A percentile compares a stretch with the other conserved stretches of the same genome.
Conservation (phyloP, 2,888 invertebrate genomes). For the Euplexia lucipara region DNA sequence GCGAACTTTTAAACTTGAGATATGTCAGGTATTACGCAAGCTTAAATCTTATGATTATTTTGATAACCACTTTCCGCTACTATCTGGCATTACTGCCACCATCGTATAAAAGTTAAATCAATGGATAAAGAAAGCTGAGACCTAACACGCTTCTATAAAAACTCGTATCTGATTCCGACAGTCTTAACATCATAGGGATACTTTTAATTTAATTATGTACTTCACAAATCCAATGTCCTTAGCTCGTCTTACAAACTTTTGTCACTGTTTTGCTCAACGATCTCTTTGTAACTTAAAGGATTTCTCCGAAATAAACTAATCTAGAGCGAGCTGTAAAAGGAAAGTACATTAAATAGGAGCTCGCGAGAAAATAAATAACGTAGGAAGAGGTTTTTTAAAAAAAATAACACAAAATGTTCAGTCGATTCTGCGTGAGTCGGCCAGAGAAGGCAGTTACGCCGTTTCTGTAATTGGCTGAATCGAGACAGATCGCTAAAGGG, state of each 20-base stretch:
- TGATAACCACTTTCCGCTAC: too few relatives aligned
- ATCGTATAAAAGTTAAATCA: slow-evolving; percentile 6
- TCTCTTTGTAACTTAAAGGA: slow-evolving; percentile 56
- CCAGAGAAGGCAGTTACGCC: slow-evolving; percentile 68
- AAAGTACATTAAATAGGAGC: slow-evolving; percentile 49
- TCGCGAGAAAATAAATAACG: slow-evolving; percentile 47
- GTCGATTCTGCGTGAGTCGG: slow-evolving; percentile 49
- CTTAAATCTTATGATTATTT: neutral
- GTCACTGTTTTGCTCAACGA: slow-evolving; percentile 43
- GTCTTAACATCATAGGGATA: slow-evolving; percentile 19
- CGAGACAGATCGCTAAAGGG: slow-evolving; percentile 76
- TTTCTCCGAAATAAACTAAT: slow-evolving; percentile 62
- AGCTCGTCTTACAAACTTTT: slow-evolving; percentile 42
- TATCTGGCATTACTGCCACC: neutral
- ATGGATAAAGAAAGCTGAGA: slow-evolving; percentile 12
- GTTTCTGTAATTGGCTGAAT: slow-evolving; percentile 71
- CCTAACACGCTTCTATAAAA: slow-evolving; percentile 4
- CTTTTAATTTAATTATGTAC: slow-evolving; percentile 54
- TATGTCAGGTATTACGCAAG: too few relatives aligned
- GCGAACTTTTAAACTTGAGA: neutral
- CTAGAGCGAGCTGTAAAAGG: slow-evolving; percentile 52
- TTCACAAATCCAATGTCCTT: slow-evolving; percentile 36
- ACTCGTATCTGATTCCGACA: neutral
- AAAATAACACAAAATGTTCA: slow-evolving; percentile 33
- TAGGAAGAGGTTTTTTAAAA: slow-evolving; percentile 27